Evolutionary conservation across 1,140 invertebrate species (phyloP).

Genomic region (Ladona fulva): DNA sequence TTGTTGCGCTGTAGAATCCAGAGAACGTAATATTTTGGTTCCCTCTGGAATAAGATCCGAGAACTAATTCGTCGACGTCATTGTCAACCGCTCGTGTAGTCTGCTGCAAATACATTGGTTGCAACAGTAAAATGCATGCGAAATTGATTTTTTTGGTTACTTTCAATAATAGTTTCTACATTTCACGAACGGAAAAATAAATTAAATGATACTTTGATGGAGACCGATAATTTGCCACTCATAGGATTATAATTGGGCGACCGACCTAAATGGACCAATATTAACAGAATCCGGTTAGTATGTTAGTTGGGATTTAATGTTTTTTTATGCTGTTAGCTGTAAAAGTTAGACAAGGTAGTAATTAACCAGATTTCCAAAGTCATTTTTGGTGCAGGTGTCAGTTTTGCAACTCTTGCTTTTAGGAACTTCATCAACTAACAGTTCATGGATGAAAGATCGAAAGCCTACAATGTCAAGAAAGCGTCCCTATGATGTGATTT

Average conservation of each 20-base stretch:
- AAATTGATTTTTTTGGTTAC: no score
- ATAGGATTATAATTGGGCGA: no score
- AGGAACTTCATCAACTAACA: neutral
- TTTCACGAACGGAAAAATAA: no score
- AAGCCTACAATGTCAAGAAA: constrained; percentile 5
- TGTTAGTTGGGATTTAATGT: no score
- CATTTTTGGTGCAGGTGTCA: neutral
- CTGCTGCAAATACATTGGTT: neutral
- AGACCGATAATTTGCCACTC: no score
- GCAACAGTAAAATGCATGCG: neutral
- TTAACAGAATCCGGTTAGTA: no score
- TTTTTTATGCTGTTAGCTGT: no score
- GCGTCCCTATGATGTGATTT: neutral
- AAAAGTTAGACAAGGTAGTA: no score
- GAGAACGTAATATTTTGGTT: neutral
- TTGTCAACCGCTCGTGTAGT: neutral
- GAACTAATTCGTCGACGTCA: neutral
- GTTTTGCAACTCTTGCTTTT: neutral
- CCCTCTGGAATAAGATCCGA: neutral
- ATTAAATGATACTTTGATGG: no score
- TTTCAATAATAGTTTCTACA: no score
- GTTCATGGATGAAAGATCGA: neutral
- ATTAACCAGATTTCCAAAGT: no score
- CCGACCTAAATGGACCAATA: no score
- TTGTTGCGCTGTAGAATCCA: neutral